phyloP scores from a whole-genome alignment of 2,888 invertebrate species.

The Graphium colonna region DNA sequence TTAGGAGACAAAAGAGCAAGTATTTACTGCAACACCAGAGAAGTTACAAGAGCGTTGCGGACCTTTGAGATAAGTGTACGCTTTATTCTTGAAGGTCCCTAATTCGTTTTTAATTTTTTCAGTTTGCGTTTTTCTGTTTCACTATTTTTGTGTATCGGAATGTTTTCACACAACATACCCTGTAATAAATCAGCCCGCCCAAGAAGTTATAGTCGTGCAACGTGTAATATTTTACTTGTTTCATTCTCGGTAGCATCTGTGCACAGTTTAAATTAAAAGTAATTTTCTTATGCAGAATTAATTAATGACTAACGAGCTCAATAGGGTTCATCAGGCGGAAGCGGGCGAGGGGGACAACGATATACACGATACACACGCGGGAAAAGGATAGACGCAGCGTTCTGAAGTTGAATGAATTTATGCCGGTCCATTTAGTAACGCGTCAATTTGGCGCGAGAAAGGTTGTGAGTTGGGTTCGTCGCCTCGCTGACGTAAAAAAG shows the following conservation, averaged over 20 bases:
- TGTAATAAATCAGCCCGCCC: conserved; percentile 15
- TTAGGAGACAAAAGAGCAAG: too few relatives aligned
- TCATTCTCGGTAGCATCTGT: conserved; percentile 62
- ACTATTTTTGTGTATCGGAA: too few relatives aligned
- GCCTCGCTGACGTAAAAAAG: conserved; percentile 40
- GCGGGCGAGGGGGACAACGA: conserved; percentile 47
- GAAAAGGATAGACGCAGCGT: conserved; percentile 46
- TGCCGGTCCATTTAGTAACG: conserved; percentile 77
- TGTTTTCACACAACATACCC: too few relatives aligned
- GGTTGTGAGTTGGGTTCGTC: conserved; percentile 51
- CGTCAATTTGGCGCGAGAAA: conserved; percentile 76
- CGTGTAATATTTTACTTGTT: conserved; percentile 32
- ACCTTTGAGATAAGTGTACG: too few relatives aligned
- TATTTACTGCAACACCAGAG: too few relatives aligned
- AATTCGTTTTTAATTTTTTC: too few relatives aligned
- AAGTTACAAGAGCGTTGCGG: too few relatives aligned
- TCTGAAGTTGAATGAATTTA: conserved; percentile 77
- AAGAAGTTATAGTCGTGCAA: conserved; percentile 10
- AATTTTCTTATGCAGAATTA: conserved; percentile 80
- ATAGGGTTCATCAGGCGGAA: conserved; percentile 79
- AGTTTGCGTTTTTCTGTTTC: too few relatives aligned
- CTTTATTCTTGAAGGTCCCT: too few relatives aligned
- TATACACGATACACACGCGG: conserved; percentile 30
- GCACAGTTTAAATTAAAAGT: conserved; percentile 76
- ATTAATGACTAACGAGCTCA: conserved; percentile 80